phyloP scores from a whole-genome alignment of 2,113 vertebrate genomes.

The Polyodon spathula region DNA sequence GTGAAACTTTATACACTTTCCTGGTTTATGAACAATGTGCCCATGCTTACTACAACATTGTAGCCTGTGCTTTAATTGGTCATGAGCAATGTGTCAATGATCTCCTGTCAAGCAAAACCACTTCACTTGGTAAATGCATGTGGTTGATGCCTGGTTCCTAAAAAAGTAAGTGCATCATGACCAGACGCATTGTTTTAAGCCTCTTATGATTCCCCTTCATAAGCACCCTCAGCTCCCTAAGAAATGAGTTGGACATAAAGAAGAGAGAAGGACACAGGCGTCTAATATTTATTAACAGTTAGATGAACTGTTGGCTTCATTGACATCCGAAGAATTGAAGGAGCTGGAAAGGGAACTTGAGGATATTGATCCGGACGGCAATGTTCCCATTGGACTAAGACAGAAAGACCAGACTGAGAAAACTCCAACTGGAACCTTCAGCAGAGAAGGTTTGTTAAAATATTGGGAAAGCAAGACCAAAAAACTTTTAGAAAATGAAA shows the following conservation, averaged over 20 bases:
- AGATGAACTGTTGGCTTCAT: constrained; percentile 88
- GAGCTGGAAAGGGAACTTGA: constrained; percentile 85
- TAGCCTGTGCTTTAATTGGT: constrained; percentile 68
- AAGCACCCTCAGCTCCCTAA: constrained; percentile 59
- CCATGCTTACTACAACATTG: constrained; percentile 19
- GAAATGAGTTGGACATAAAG: constrained; percentile 59
- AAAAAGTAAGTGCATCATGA: constrained; percentile 86
- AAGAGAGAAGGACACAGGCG: constrained; percentile 21
- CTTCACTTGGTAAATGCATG: constrained; percentile 81
- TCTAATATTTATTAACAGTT: too few species aligned
- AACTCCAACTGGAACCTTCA: constrained; percentile 86
- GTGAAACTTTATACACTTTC: too few species aligned
- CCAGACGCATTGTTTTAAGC: constrained; percentile 62
- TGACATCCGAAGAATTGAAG: constrained; percentile 83
- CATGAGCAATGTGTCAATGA: constrained; percentile 56
- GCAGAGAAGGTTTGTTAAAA: constrained; percentile 82
- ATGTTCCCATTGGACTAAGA: constrained; percentile 80
- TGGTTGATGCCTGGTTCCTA: constrained; percentile 77
- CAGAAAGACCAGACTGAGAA: constrained; percentile 92
- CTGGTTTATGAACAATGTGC: background rate
- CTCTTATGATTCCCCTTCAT: constrained; percentile 69
- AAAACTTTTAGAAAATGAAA: constrained; percentile 83
- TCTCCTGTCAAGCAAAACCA: constrained; percentile 58
- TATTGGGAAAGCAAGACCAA: constrained; percentile 94
- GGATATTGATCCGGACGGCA: constrained; percentile 83